Conservation (phyloP, 2,113 vertebrate genomes). For the Pedionomus torquatus region DNA sequence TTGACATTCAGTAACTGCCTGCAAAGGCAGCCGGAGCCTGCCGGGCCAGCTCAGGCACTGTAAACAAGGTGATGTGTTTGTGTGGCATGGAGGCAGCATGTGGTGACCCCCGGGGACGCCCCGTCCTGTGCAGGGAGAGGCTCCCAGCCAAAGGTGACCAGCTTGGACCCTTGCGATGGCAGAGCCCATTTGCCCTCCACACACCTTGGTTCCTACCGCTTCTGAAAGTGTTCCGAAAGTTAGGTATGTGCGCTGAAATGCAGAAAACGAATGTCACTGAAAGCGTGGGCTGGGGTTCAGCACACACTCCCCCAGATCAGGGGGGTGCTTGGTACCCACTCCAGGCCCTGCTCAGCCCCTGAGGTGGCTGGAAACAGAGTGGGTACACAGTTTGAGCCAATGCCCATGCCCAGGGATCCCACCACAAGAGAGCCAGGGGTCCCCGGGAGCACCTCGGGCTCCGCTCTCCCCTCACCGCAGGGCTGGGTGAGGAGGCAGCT, state of each 20-base stretch:
- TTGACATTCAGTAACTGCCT: neutral
- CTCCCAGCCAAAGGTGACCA: neutral
- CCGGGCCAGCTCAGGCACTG: slow-evolving; percentile 35
- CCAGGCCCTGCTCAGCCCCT: neutral
- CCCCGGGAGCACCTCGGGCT: fast-evolving
- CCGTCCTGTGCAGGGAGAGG: fast-evolving
- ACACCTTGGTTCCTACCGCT: neutral
- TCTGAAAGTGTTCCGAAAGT: neutral
- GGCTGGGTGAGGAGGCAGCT: neutral
- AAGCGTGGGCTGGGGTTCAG: neutral
- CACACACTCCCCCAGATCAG: neutral
- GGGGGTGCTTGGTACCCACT: neutral
- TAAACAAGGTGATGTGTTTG: neutral
- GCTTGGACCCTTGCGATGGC: neutral
- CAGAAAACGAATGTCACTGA: neutral
- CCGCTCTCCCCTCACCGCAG: neutral
- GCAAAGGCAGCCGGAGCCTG: neutral
- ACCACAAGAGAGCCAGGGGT: neutral
- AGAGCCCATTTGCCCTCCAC: neutral
- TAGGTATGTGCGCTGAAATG: neutral
- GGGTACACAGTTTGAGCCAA: neutral
- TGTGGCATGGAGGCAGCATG: fast-evolving
- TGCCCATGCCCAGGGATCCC: neutral
- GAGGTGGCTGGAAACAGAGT: neutral
- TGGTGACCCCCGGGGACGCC: neutral